Evolutionary conservation across 2,113 vertebrate genomes (phyloP).

Genomic region (Gavia stellata): DNA sequence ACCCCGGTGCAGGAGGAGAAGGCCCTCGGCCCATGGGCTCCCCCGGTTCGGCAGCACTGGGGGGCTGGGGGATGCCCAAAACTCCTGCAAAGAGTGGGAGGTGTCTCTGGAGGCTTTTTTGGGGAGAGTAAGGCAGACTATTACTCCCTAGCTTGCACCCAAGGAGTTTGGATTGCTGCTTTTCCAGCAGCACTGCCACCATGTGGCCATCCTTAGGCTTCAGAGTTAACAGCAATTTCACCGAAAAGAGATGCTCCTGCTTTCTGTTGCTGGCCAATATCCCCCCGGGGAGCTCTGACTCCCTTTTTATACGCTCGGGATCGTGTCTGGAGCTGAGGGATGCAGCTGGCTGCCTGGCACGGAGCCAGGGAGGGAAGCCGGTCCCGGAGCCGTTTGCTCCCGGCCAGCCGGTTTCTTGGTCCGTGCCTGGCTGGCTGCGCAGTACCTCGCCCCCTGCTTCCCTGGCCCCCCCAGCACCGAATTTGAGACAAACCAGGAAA

Average conservation of each 20-base stretch:
- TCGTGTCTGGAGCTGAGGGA: background rate
- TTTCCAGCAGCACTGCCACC: conserved; percentile 29
- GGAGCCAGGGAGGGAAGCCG: background rate
- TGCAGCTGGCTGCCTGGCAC: background rate
- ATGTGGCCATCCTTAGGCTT: conserved; percentile 3
- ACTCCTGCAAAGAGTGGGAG: background rate
- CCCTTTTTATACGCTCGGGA: background rate
- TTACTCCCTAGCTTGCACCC: background rate
- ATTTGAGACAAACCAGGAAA: background rate
- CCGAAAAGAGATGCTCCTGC: background rate
- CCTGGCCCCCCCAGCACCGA: rapidly evolving
- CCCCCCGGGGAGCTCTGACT: background rate
- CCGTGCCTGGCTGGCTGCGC: rapidly evolving
- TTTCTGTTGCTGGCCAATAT: background rate
- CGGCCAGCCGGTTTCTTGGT: rapidly evolving
- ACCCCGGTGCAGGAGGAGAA: background rate
- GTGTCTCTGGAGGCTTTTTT: background rate
- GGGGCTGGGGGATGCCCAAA: background rate
- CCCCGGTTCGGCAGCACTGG: background rate
- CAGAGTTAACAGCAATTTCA: background rate
- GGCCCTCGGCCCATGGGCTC: background rate
- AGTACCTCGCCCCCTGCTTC: background rate
- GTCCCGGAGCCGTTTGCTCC: background rate
- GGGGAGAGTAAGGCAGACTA: background rate
- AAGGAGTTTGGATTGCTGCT: background rate